phyloP scores from a whole-genome alignment of 2,113 vertebrate species.

The Abramis brama region DNA sequence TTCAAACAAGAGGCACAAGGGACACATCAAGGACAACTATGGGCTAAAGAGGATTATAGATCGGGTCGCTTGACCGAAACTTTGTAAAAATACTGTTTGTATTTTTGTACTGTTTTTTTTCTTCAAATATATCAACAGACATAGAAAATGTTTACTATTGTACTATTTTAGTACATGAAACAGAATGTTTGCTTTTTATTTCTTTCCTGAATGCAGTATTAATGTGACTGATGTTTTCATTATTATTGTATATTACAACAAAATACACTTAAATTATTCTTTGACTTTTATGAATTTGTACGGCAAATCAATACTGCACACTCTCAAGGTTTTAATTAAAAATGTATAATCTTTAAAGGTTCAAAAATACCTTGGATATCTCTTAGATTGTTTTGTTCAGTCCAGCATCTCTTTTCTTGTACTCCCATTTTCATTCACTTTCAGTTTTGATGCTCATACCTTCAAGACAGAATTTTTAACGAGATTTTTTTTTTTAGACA shows the following conservation, averaged over 20 bases:
- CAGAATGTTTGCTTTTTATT: background rate
- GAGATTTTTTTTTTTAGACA: no score
- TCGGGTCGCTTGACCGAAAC: slow-evolving; percentile 1
- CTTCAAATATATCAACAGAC: background rate
- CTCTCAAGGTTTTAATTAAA: background rate
- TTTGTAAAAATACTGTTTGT: background rate
- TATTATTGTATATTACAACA: background rate
- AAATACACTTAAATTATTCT: background rate
- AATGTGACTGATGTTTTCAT: background rate
- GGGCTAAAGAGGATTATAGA: slow-evolving; percentile 39
- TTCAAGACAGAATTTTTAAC: background rate
- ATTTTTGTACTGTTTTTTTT: background rate
- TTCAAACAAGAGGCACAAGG: slow-evolving; percentile 60
- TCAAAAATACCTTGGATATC: background rate
- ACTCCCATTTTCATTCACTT: background rate
- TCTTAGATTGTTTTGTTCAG: background rate
- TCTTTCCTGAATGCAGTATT: background rate
- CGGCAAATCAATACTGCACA: background rate
- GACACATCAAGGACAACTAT: slow-evolving; percentile 48
- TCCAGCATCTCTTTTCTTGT: background rate
- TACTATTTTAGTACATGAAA: background rate
- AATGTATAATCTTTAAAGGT: background rate
- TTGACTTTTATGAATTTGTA: background rate
- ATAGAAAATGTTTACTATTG: background rate
- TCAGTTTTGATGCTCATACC: background rate